Conservation (phyloP, 2,888 invertebrate species). For the Acrocera orbiculus region DNA sequence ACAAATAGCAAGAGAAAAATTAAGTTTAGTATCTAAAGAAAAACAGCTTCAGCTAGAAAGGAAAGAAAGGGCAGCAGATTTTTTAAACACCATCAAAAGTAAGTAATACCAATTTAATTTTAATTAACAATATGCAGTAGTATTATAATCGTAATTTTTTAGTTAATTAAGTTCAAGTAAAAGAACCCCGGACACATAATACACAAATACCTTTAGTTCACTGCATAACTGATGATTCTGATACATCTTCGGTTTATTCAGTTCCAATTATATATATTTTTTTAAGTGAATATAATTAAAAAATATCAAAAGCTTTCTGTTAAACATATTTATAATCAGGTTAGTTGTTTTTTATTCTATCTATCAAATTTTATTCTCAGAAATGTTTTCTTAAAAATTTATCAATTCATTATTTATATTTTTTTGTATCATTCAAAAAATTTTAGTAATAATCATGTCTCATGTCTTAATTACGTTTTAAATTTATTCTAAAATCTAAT, state of each 20-base stretch:
- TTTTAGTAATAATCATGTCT: no score
- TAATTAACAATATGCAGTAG: no score
- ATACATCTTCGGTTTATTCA: slow-evolving; percentile 24
- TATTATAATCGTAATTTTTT: background rate
- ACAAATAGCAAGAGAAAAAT: slow-evolving; percentile 38
- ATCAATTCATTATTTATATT: no score
- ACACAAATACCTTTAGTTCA: background rate
- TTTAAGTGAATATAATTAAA: no score
- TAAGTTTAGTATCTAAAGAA: slow-evolving; percentile 38
- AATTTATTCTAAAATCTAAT: no score
- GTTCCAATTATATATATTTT: slow-evolving; percentile 32
- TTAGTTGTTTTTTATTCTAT: no score
- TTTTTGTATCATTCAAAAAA: no score
- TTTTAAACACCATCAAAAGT: slow-evolving; percentile 40
- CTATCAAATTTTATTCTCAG: no score
- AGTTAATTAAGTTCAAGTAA: background rate
- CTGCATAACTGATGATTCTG: slow-evolving; percentile 16
- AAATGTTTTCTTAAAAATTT: no score
- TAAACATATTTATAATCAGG: no score
- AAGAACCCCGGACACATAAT: background rate
- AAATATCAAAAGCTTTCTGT: no score
- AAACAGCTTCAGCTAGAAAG: slow-evolving; percentile 50
- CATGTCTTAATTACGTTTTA: no score
- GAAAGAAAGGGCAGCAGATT: slow-evolving; percentile 64
- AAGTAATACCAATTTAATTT: slow-evolving; percentile 11